phyloP scores from a whole-genome alignment of 2,888 invertebrate species.

The Apotomis capreana region DNA sequence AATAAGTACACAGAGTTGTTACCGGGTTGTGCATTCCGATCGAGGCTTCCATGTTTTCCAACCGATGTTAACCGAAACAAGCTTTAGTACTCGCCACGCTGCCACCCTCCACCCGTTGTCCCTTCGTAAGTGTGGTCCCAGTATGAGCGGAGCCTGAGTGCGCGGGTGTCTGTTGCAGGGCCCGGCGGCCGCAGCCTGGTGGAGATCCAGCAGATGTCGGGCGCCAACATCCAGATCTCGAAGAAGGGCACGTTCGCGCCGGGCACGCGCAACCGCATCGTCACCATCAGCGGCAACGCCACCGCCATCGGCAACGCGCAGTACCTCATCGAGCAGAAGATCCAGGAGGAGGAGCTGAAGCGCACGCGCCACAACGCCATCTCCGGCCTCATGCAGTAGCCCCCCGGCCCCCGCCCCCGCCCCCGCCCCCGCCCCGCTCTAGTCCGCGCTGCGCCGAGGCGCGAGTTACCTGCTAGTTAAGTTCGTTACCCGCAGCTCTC shows the following conservation, averaged over 20 bases:
- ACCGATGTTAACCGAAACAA: no score
- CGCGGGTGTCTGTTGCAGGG: constrained; percentile 74
- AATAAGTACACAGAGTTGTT: no score
- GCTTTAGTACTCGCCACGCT: no score
- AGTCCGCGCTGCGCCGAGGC: constrained; percentile 47
- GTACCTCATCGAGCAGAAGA: constrained; percentile 97
- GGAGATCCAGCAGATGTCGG: constrained; percentile 98
- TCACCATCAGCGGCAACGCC: constrained; percentile 95
- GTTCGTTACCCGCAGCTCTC: constrained; percentile 65
- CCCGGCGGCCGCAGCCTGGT: constrained; percentile 98
- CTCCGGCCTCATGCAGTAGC: constrained; percentile 88
- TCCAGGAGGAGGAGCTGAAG: constrained; percentile 97
- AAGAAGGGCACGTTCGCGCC: constrained; percentile 99
- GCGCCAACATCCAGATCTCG: constrained; percentile 99
- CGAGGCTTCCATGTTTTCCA: no score
- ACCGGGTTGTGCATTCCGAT: no score
- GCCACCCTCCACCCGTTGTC: no score
- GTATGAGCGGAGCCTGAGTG: no score
- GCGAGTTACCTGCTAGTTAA: constrained; percentile 72
- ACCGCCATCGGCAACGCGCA: constrained; percentile 96
- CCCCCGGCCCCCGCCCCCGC: constrained; percentile 22
- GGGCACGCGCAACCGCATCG: constrained; percentile 98
- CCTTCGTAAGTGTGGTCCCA: no score
- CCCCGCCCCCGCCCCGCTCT: constrained; percentile 20
- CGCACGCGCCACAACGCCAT: constrained; percentile 94